These are phyloP conservation scores for Protaetia brevitarsis DNA, from an alignment of 1,140 invertebrate species.

Conservation along the genomic window DNA sequence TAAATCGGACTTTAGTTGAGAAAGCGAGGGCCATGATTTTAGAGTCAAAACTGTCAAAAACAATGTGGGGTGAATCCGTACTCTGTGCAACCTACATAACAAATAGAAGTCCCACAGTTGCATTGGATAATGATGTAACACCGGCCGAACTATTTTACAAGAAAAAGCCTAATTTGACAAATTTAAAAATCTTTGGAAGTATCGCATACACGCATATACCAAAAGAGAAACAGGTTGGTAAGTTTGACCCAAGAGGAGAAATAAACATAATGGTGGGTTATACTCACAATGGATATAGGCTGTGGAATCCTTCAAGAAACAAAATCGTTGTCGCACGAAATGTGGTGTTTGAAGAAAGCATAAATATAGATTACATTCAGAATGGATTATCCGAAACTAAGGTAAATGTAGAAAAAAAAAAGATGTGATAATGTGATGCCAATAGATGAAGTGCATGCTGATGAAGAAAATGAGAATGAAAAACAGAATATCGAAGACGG, in stretches of 20 bases:
- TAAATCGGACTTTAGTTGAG: no score
- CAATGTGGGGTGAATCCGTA: no score
- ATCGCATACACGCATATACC: slow-evolving; percentile 27
- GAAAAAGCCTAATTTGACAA: slow-evolving; percentile 33
- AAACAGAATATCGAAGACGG: neutral
- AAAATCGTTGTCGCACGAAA: slow-evolving; percentile 34
- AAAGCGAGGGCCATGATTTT: no score
- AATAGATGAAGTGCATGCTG: neutral
- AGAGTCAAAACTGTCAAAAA: no score
- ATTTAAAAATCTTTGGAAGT: slow-evolving; percentile 39
- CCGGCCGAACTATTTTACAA: slow-evolving; percentile 41
- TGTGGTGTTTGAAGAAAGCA: slow-evolving; percentile 28
- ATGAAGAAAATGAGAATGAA: neutral
- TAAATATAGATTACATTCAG: neutral
- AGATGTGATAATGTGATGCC: no score
- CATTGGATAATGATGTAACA: no score
- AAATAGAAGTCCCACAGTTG: no score
- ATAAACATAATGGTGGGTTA: slow-evolving; percentile 34
- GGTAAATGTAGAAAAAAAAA: no score
- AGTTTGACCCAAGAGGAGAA: slow-evolving; percentile 30
- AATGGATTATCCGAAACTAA: no score
- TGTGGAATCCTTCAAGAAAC: slow-evolving; percentile 31
- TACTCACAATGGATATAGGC: no score
- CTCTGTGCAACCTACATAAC: no score
- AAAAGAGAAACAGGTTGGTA: slow-evolving; percentile 26